Percentiles rank a stretch among this genome's conserved stretches.
Conservation (phyloP, 2,113 vertebrate species). For the Spheniscus mendiculus region DNA sequence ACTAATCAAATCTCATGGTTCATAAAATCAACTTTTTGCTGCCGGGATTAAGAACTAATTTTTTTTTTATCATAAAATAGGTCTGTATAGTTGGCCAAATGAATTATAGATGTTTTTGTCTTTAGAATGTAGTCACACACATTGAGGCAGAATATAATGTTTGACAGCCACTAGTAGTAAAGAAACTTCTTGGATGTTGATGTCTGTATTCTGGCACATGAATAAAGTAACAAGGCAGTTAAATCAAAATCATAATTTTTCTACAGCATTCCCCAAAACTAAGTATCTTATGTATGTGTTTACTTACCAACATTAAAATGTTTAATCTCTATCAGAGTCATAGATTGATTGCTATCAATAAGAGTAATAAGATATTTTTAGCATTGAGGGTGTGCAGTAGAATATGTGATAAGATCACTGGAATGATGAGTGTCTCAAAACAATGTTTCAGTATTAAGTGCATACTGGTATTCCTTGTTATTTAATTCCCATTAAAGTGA, state of each 20-base stretch:
- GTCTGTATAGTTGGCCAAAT: background rate
- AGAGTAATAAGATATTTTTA: background rate
- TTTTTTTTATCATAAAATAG: background rate
- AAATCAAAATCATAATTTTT: background rate
- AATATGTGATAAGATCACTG: background rate
- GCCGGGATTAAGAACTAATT: background rate
- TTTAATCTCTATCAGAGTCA: background rate
- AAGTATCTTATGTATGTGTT: background rate
- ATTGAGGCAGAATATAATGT: background rate
- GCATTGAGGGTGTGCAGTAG: background rate
- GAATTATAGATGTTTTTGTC: background rate
- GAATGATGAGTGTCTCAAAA: background rate
- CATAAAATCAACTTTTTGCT: background rate
- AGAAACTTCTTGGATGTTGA: background rate
- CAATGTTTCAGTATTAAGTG: background rate
- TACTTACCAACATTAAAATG: background rate
- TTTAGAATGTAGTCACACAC: background rate
- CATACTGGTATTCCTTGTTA: background rate
- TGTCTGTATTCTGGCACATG: background rate
- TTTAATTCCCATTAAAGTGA: background rate
- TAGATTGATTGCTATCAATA: background rate
- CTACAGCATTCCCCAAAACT: background rate
- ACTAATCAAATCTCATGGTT: background rate
- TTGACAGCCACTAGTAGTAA: background rate
- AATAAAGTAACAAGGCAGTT: background rate